Percentiles rank a stretch among this genome's conserved stretches.
phyloP scores from a whole-genome alignment of 2,797 vertebrate genomes.

The Heterohyrax brucei region DNA sequence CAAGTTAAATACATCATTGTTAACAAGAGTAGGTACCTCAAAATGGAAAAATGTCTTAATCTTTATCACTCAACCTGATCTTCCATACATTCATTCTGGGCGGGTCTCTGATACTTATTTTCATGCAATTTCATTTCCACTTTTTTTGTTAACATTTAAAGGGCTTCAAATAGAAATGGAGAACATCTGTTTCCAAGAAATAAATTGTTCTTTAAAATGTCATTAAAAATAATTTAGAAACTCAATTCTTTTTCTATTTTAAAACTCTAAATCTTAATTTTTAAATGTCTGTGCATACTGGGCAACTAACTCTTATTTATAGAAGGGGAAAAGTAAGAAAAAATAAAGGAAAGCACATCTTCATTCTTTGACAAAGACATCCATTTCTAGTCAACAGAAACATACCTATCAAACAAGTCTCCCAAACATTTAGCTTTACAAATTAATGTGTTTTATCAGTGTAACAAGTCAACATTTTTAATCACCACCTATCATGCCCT shows the following conservation, averaged over 20 bases:
- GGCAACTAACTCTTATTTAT: neutral
- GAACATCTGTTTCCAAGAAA: constrained; percentile 83
- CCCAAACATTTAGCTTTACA: constrained; percentile 38
- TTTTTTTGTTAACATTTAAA: constrained; percentile 77
- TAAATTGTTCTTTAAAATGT: constrained; percentile 81
- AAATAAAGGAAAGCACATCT: constrained; percentile 23
- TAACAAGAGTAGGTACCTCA: constrained; percentile 49
- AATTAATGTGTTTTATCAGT: neutral
- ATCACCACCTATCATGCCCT: neutral
- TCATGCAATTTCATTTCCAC: constrained; percentile 69
- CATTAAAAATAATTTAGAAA: constrained; percentile 80
- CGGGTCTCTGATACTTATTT: constrained; percentile 68
- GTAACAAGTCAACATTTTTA: neutral
- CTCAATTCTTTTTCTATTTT: constrained; percentile 60
- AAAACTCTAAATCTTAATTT: constrained; percentile 70
- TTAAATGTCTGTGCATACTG: constrained; percentile 34
- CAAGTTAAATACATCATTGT: constrained; percentile 71
- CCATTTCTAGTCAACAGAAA: constrained; percentile 9
- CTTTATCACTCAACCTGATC: constrained; percentile 65
- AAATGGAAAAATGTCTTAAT: constrained; percentile 49
- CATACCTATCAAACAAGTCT: neutral
- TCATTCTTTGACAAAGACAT: neutral
- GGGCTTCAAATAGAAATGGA: constrained; percentile 77
- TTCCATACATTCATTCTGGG: constrained; percentile 2
- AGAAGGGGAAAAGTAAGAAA: neutral